Percentiles rank a stretch among this genome's conserved stretches.
phyloP scores from a whole-genome alignment of 2,113 vertebrate genomes.

The Rhineura floridana region DNA sequence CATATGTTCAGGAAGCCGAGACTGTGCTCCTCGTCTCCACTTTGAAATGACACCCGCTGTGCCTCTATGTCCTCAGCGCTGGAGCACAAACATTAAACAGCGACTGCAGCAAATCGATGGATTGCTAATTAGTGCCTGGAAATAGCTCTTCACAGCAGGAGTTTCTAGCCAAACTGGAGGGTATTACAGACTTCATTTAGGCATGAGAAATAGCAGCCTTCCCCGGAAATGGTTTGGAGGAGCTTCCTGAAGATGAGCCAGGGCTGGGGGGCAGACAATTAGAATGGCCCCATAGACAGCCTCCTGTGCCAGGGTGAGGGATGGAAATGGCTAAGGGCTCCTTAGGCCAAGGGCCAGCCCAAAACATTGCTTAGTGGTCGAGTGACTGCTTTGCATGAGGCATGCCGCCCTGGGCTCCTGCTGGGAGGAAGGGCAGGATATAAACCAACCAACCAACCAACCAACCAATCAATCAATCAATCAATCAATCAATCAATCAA shows the following conservation, averaged over 20 bases:
- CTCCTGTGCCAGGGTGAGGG: background rate
- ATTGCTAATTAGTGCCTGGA: background rate
- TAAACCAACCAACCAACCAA: too few relatives aligned
- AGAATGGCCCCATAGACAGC: background rate
- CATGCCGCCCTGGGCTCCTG: too few relatives aligned
- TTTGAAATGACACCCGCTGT: background rate
- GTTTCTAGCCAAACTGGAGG: background rate
- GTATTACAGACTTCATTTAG: background rate
- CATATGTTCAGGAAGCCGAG: background rate
- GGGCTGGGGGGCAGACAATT: too few relatives aligned
- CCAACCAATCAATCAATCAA: too few relatives aligned
- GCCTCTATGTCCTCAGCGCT: background rate
- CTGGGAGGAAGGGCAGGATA: too few relatives aligned
- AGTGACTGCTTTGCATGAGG: too few relatives aligned
- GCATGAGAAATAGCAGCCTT: background rate
- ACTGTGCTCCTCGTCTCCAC: too few relatives aligned
- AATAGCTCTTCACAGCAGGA: background rate
- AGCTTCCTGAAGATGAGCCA: too few relatives aligned
- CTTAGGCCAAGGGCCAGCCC: too few relatives aligned
- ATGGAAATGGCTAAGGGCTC: too few relatives aligned
- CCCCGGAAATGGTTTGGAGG: background rate
- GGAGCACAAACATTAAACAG: background rate
- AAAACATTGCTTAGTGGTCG: too few relatives aligned
- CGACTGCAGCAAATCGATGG: background rate
- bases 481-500: too few relatives aligned